These are phyloP conservation scores for Passer domesticus DNA, from an alignment of 2,113 vertebrate genomes.

Conservation along the genomic window DNA sequence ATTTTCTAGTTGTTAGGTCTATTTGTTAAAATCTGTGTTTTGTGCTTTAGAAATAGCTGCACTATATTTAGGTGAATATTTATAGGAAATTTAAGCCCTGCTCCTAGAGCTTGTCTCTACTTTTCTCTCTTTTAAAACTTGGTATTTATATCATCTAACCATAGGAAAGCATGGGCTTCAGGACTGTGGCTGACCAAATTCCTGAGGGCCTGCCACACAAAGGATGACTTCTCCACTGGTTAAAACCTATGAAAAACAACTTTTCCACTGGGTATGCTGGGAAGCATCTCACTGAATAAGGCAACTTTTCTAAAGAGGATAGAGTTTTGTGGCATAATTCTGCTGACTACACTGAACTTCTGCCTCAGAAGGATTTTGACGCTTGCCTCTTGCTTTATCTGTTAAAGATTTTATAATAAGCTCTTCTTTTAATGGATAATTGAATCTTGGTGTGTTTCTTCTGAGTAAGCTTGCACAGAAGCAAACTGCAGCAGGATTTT, in stretches of 20 bases:
- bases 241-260: background rate
- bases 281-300: slow-evolving; percentile 1
- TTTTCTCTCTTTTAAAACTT: background rate
- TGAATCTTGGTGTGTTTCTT: background rate
- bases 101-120: background rate
- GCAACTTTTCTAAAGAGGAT: background rate
- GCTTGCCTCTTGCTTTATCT: background rate
- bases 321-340: background rate
- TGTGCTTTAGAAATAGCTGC: background rate
- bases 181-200: background rate
- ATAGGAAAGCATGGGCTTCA: background rate
- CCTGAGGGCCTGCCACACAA: background rate
- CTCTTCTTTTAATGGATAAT: background rate
- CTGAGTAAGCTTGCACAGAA: background rate
- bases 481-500: background rate
- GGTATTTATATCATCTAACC: slow-evolving; percentile 16
- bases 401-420: background rate
- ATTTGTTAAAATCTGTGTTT: background rate
- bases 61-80: background rate
- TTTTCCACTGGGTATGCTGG: background rate
- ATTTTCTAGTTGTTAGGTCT: background rate
- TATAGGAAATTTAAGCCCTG: background rate
- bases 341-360: background rate
- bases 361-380: background rate
- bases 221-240: background rate